phyloP scores from a whole-genome alignment of 2,113 vertebrate species.

The Pteruthius melanotis region DNA sequence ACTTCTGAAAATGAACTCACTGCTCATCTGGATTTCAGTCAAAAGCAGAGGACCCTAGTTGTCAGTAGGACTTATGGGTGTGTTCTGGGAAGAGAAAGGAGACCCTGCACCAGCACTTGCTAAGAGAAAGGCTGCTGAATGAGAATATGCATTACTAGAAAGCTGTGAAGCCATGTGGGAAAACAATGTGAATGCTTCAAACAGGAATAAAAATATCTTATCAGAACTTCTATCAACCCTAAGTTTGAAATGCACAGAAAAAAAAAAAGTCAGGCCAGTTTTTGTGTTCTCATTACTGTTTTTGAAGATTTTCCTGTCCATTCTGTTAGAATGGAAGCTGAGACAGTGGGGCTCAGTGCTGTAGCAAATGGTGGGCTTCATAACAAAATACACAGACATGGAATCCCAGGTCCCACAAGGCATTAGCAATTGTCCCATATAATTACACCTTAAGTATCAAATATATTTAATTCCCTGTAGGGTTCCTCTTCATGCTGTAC shows the following conservation, averaged over 20 bases:
- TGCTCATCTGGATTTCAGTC: background rate
- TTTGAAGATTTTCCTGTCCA: background rate
- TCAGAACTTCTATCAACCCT: background rate
- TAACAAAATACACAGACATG: rapidly evolving
- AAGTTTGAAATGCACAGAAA: background rate
- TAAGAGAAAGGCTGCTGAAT: background rate
- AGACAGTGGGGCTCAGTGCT: background rate
- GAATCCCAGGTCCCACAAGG: background rate
- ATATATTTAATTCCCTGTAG: background rate
- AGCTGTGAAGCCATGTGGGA: background rate
- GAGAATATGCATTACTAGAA: background rate
- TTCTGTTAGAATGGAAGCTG: background rate
- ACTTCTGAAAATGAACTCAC: background rate
- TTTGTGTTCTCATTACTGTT: background rate
- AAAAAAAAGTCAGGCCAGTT: background rate
- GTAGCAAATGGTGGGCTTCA: background rate
- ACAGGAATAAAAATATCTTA: background rate
- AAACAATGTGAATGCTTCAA: background rate
- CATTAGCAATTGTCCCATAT: background rate
- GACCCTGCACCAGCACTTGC: background rate
- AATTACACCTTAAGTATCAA: background rate
- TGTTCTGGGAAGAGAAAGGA: background rate
- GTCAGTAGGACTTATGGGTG: background rate
- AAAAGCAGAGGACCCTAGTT: background rate
- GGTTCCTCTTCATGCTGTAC: background rate